Percentiles rank a stretch among this genome's conserved stretches.
These are phyloP conservation scores for Notiomystis cincta DNA, from an alignment of 2,113 vertebrate genomes.

Conservation along the genomic window DNA sequence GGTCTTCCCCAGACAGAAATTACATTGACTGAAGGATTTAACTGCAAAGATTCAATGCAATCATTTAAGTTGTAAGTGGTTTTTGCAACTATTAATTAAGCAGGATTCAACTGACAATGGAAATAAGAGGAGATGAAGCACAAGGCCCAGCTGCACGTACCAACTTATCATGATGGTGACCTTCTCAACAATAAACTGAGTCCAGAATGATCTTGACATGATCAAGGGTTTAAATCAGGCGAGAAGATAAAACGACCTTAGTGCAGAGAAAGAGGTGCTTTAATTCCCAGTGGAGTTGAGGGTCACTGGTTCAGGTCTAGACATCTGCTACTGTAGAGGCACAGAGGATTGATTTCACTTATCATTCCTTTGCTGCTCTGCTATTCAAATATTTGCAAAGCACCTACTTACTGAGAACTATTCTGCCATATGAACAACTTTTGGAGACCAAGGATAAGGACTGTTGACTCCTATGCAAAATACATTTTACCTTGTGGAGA, in stretches of 20 bases:
- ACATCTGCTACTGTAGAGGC: not conserved
- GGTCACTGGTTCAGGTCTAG: not conserved
- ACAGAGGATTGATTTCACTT: not conserved
- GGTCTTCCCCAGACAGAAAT: not conserved
- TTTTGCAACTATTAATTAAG: not conserved
- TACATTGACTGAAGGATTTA: not conserved
- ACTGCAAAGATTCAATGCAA: not conserved
- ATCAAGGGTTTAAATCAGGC: not conserved
- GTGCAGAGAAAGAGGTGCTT: not conserved
- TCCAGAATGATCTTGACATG: not conserved
- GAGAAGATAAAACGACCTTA: not conserved
- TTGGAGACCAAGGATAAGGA: not conserved
- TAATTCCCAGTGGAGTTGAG: not conserved
- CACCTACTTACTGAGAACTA: not conserved
- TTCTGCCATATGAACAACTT: not conserved
- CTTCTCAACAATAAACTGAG: not conserved
- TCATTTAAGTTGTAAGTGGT: not conserved
- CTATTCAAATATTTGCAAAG: slow-evolving; percentile 12
- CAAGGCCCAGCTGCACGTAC: not conserved
- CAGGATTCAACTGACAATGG: not conserved
- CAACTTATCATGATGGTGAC: accelerated
- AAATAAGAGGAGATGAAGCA: not conserved
- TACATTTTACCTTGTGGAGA: not conserved
- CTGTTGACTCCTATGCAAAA: not conserved
- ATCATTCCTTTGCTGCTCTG: not conserved